Evolutionary conservation across 2,113 vertebrate species (phyloP).

Genomic region (Istiophorus platypterus): DNA sequence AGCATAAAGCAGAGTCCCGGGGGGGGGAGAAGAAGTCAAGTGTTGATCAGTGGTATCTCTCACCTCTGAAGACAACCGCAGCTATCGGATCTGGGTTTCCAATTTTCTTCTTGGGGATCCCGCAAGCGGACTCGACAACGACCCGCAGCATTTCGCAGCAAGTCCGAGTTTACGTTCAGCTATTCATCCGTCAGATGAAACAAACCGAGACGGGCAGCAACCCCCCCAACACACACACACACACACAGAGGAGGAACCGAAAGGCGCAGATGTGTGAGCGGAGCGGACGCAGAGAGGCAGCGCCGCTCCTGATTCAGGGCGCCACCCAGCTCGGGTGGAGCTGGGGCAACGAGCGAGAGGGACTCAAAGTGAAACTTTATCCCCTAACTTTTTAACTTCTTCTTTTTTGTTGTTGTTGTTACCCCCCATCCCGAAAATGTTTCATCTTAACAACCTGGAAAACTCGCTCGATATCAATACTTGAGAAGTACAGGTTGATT

Average conservation of each 20-base stretch:
- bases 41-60: constrained; percentile 67
- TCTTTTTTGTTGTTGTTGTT: no score
- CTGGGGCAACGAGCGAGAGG: neutral
- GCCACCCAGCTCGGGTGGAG: neutral
- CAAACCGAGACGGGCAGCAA: neutral
- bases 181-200: no score
- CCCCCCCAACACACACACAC: no score
- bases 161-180: neutral
- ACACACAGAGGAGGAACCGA: constrained; percentile 29
- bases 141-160: constrained; percentile 90
- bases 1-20: neutral
- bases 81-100: constrained; percentile 94
- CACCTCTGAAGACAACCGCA: constrained; percentile 92
- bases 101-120: constrained; percentile 93
- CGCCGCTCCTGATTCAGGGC: constrained; percentile 46
- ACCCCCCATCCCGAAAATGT: no score
- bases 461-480: neutral
- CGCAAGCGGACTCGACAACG: constrained; percentile 90
- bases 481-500: no score
- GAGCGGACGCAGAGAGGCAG: constrained; percentile 10
- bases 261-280: constrained; percentile 23
- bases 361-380: no score
- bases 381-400: no score
- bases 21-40: neutral
- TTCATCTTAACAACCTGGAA: no score